Evolutionary conservation across 2,888 invertebrate species (phyloP), one percentile per base, ranked within the genome.

Genomic region (Papilio gigon): DNA sequence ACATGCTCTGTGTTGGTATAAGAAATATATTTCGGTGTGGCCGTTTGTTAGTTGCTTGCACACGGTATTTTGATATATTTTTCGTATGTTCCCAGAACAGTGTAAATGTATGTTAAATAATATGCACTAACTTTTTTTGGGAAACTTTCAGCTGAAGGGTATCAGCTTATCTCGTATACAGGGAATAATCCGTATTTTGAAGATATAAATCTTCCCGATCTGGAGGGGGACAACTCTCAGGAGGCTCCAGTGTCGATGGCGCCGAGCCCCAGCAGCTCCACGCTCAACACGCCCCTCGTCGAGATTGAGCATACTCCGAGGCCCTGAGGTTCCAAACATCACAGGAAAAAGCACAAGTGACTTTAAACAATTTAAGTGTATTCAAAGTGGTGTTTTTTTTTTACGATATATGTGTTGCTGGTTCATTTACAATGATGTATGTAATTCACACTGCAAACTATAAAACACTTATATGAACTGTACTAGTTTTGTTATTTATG

Each of bases 81-180:
- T 56, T 56, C 27, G n/a, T 27, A 37, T 64, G 35, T 50, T 0
- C 14, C 14, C 50, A 56, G 53, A 3, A n/a, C 53, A 56, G 30
- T n/a, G 20, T 33, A 58, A 17, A 14, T 59, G 2, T 17, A 56
- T 25, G 27, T 58, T 40, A 12, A 59, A 65, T 56, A 40, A 61
- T 14, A 61, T 71, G 72, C 71, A 70, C 67, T 64, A 50, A 69
- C 70, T 68, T 75, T 76, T 75, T 74, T 78, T 77, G 76, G 78
- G 77, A 76, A 74, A 78, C 76, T 92, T 92, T 91, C 91, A 92
- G 90, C 89, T 87, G 92, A 93, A 84, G 88, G 86, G 82, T 91
- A 89, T 89, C 91, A 93, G 88, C 85, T 93, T 82, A 92, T 92
- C 74, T 92, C 92, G 83, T 92, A 92, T 88, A 89, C 91, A 88